Evolutionary conservation across 2,113 vertebrate genomes (phyloP).

Genomic region (Paradoxurus hermaphroditus): DNA sequence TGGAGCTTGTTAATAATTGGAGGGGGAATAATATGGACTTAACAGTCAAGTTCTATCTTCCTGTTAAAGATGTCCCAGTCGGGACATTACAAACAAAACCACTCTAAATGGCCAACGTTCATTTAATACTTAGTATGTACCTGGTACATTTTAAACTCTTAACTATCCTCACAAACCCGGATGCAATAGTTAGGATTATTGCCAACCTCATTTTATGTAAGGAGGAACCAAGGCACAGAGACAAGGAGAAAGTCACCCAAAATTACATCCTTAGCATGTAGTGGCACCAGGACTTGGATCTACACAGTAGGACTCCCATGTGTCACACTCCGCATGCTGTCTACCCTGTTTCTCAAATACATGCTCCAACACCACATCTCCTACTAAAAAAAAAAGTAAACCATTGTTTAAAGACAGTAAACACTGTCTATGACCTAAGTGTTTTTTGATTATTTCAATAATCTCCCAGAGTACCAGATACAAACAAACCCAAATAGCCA

Average conservation of each 20-base stretch:
- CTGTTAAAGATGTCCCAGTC: not conserved
- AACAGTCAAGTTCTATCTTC: not conserved
- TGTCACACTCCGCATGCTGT: not conserved
- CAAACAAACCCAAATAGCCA: constrained; percentile 46
- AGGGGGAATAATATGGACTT: not conserved
- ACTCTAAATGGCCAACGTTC: not conserved
- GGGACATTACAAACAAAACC: not conserved
- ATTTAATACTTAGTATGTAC: not conserved
- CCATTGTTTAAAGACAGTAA: constrained; percentile 61
- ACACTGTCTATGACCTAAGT: constrained; percentile 66
- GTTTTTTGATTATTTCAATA: constrained; percentile 62
- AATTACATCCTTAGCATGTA: not conserved
- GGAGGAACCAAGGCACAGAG: not conserved
- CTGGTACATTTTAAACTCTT: not conserved
- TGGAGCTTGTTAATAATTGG: not conserved
- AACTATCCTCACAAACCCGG: not conserved
- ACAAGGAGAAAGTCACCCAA: not conserved
- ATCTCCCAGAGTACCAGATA: constrained; percentile 67
- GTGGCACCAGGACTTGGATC: not conserved
- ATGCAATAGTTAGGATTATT: not conserved
- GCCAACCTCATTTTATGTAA: not conserved
- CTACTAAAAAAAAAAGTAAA: constrained; percentile 43
- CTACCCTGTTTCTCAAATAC: not conserved
- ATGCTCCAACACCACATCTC: not conserved
- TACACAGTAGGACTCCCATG: not conserved